phyloP scores from a whole-genome alignment of 1,140 invertebrate genomes.

The Charaxes varanes region DNA sequence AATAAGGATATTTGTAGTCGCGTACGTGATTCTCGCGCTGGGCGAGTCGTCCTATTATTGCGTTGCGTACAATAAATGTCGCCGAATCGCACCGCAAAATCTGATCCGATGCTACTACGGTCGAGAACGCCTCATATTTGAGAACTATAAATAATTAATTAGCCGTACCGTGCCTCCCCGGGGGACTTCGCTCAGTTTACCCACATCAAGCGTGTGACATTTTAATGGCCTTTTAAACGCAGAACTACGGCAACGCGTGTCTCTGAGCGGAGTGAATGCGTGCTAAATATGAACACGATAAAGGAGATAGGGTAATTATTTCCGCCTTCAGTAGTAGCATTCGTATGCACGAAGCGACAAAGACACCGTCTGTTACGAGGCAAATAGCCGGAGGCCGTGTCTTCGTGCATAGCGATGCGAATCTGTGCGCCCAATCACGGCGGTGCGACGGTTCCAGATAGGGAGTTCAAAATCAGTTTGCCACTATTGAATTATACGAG shows the following conservation, averaged over 20 bases:
- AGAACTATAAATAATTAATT: slow-evolving; percentile 61
- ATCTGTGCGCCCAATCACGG: slow-evolving; percentile 53
- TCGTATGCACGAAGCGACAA: slow-evolving; percentile 38
- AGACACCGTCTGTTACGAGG: slow-evolving; percentile 34
- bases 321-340: slow-evolving; percentile 35
- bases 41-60: slow-evolving; percentile 14
- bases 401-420: slow-evolving; percentile 31
- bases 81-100: slow-evolving; percentile 15
- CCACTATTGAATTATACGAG: slow-evolving; percentile 68
- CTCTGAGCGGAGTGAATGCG: slow-evolving; percentile 21
- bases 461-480: slow-evolving; percentile 59
- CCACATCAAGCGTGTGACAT: slow-evolving; percentile 51
- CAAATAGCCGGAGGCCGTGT: slow-evolving; percentile 35
- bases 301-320: slow-evolving; percentile 48
- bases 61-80: slow-evolving; percentile 10
- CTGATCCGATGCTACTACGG: slow-evolving; percentile 13
- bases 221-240: slow-evolving; percentile 59
- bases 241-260: slow-evolving; percentile 34
- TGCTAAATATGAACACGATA: slow-evolving; percentile 29
- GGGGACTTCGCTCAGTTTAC: slow-evolving; percentile 37
- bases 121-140: slow-evolving; percentile 30
- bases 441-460: slow-evolving; percentile 23
- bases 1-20: slow-evolving; percentile 41
- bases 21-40: slow-evolving; percentile 23
- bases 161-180: slow-evolving; percentile 23